Evolutionary conservation across 2,113 vertebrate genomes (phyloP).

Genomic region (Promerops cafer): DNA sequence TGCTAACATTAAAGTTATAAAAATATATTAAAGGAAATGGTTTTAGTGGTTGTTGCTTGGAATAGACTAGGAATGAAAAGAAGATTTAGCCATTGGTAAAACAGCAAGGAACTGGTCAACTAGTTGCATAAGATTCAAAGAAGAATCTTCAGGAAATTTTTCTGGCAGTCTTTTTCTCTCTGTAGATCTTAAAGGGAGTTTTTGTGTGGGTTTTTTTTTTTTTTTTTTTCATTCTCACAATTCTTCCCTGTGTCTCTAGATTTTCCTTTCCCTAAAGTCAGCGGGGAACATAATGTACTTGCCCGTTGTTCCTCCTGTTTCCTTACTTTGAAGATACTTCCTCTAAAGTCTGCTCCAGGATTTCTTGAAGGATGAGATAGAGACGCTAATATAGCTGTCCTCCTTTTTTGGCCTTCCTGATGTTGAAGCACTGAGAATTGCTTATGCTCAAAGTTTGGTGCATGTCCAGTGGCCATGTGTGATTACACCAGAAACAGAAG

Average conservation of each 20-base stretch:
- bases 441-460: background rate
- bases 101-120: background rate
- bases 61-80: background rate
- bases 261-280: conserved; percentile 4
- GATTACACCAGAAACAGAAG: conserved; percentile 16
- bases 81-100: background rate
- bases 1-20: background rate
- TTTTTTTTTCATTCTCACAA: background rate
- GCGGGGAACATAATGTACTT: conserved; percentile 25
- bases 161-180: background rate
- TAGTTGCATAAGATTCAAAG: background rate
- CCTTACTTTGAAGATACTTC: conserved; percentile 56
- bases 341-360: conserved; percentile 36
- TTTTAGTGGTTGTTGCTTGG: background rate
- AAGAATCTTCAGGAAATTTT: background rate
- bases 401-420: conserved; percentile 10
- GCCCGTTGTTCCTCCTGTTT: background rate
- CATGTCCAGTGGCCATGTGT: background rate
- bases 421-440: background rate
- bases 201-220: too few species aligned
- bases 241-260: background rate
- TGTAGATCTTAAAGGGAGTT: background rate
- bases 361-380: conserved; percentile 59
- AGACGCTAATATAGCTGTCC: background rate
- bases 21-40: background rate